Evolutionary conservation across 2,888 invertebrate species (phyloP).

Genomic region (Sphaerophoria rueppellii): DNA sequence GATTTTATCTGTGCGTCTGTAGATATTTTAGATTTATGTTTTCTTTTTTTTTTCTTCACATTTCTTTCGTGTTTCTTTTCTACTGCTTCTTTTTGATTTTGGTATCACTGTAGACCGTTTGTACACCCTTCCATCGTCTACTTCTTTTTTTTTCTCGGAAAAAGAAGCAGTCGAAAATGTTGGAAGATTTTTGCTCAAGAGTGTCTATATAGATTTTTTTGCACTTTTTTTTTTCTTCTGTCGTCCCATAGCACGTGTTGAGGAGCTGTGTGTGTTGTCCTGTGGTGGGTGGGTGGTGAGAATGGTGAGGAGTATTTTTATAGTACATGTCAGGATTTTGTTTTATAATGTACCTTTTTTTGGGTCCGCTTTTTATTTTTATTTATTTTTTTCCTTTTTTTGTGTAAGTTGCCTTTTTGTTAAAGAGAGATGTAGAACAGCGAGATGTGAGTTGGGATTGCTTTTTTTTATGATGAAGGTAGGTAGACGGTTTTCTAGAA

Average conservation of each 20-base stretch:
- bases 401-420: conserved; percentile 37
- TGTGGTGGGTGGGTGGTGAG: conserved; percentile 46
- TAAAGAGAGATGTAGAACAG: conserved; percentile 19
- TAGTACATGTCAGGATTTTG: conserved; percentile 60
- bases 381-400: conserved; percentile 23
- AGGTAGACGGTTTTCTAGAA: conserved; percentile 15
- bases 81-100: neutral
- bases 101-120: conserved; percentile 42
- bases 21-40: conserved; percentile 68
- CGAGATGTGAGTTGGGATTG: conserved; percentile 38
- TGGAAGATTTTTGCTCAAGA: conserved; percentile 44
- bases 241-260: conserved; percentile 56
- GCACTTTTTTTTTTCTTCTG: conserved; percentile 8
- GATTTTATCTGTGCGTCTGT: conserved; percentile 69
- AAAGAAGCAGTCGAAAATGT: conserved; percentile 21
- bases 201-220: conserved; percentile 44
- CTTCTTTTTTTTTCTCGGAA: conserved; percentile 12
- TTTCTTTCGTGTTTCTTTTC: conserved; percentile 7
- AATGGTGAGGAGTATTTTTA: conserved; percentile 48
- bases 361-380: conserved; percentile 34
- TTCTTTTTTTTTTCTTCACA: conserved; percentile 11
- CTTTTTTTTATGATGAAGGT: conserved; percentile 27
- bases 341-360: conserved; percentile 54
- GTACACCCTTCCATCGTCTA: conserved; percentile 35
- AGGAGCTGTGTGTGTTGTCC: conserved; percentile 34